These are phyloP conservation scores for Busseola fusca DNA, from an alignment of 2,888 invertebrate genomes.

Conservation along the genomic window DNA sequence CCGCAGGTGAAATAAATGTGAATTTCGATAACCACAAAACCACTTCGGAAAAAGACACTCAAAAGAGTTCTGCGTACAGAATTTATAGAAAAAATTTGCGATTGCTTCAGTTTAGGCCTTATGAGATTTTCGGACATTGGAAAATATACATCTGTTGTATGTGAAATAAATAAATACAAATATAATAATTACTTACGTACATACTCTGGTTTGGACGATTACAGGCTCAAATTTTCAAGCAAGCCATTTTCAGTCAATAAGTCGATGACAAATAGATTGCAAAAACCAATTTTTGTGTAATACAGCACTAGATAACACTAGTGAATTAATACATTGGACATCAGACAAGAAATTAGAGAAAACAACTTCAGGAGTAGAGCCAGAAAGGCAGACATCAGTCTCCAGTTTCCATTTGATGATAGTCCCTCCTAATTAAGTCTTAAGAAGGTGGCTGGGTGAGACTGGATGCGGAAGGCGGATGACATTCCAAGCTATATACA, in stretches of 20 bases:
- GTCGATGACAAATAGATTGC: not conserved
- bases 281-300: not conserved
- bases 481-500: too few species aligned
- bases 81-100: not conserved
- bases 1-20: conserved; percentile 13
- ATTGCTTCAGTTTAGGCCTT: too few species aligned
- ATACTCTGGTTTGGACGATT: not conserved
- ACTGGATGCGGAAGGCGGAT: not conserved
- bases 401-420: not conserved
- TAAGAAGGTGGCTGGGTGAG: not conserved
- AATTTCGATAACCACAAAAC: conserved; percentile 14
- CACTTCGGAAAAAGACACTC: not conserved
- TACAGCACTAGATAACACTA: not conserved
- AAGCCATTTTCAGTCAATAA: not conserved
- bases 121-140: not conserved
- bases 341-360: not conserved
- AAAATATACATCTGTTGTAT: not conserved
- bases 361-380: not conserved
- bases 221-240: not conserved
- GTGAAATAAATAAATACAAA: not conserved
- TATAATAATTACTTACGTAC: not conserved
- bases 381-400: not conserved
- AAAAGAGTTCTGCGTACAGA: not conserved
- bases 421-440: too few species aligned
- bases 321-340: not conserved